phyloP scores from a whole-genome alignment of 2,113 vertebrate genomes.

The Hemibagrus wyckioides region DNA sequence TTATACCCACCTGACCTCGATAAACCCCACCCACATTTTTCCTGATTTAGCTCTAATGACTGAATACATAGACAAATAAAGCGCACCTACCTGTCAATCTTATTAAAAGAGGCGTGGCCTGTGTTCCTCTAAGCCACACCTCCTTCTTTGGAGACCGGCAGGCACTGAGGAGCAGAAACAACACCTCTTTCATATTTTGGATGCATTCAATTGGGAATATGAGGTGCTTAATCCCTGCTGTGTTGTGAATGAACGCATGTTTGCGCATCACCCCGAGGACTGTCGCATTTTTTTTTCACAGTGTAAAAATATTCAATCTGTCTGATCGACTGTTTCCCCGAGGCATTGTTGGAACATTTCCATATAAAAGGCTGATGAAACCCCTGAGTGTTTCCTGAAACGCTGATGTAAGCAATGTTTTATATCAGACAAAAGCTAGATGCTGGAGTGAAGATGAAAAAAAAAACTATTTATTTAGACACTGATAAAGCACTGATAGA shows the following conservation, averaged over 20 bases:
- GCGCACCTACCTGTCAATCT: not conserved
- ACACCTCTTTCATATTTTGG: not conserved
- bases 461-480: not conserved
- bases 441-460: not conserved
- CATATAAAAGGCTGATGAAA: slow-evolving; percentile 38
- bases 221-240: not conserved
- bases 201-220: not conserved
- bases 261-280: slow-evolving; percentile 4
- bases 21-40: not conserved
- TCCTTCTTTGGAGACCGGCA: not conserved
- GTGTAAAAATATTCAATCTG: not conserved
- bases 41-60: not conserved
- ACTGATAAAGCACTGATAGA: not conserved
- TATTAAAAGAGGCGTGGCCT: not conserved
- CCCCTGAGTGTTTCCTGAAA: slow-evolving; percentile 26
- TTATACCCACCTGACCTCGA: not conserved
- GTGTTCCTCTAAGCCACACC: not conserved
- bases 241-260: not conserved
- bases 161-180: not conserved
- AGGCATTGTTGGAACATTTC: slow-evolving; percentile 7
- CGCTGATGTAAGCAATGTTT: slow-evolving; percentile 18
- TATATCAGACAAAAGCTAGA: slow-evolving; percentile 10
- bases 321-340: slow-evolving; percentile 18
- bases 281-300: not conserved
- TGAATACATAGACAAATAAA: not conserved